Base-by-base conservation (phyloP, 1,140 invertebrate genomes). In the Dendrolimus punctatus region DNA sequence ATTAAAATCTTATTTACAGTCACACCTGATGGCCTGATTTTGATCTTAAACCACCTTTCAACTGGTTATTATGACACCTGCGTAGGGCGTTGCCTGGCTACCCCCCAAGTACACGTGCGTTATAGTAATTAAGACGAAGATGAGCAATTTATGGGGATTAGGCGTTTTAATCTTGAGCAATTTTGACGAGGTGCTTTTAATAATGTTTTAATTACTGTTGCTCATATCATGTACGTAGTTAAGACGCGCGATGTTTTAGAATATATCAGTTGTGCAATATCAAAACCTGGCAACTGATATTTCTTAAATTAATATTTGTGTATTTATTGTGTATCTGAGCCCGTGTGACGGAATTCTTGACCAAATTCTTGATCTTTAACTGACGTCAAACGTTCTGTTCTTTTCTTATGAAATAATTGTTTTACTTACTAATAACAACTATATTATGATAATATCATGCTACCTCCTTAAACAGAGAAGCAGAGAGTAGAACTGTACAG, bases 101-200 rank as follows among this genome's bases (percentile, higher is more conserved):
- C 70, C 46, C 71, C 73, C 69, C 47, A 44, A 39, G 38, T 40
- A 42, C 63, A 68, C 66, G 64, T 64, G 64, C 56, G 59, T 66
- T 46, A 59, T 62, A 53, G 55, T 77, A 73, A 76, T 79, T 74
- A 74, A 58, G 64, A 57, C 45, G 49, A 44, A 80, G 75, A 82
- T 80, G 79, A 80, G 79, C 76, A 82, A 79, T 80, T 75, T 80
- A 64, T 57, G 45, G 53, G 56, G 64, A 78, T 78, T 75, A 75
- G 68, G 60, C 59, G 62, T 67, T 75, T 78, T 77, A 82, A 80
- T 73, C 66, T 62, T 58, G 58, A 8, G n/a, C 10, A 39, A 49
- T 38, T 45, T n/a, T 6, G 42, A 38, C 9, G 49, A 41, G 39
- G 42, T 50, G 40, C 40, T 46, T 6, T 36, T 46, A 38, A 23